These are phyloP conservation scores for Calonectris borealis DNA, from an alignment of 2,113 vertebrate species.

Conservation along the genomic window DNA sequence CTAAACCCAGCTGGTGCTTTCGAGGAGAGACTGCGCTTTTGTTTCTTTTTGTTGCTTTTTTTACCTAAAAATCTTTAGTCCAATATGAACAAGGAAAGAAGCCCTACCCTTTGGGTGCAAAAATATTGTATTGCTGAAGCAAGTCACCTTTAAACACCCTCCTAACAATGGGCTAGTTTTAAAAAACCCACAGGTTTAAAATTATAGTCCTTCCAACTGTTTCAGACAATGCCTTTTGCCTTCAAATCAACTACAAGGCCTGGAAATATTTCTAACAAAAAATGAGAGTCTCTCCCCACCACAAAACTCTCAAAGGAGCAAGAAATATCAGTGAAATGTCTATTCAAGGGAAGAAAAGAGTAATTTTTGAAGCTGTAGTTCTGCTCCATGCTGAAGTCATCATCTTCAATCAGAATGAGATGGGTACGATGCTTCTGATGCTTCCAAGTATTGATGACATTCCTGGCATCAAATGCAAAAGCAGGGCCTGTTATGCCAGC, in stretches of 20 bases:
- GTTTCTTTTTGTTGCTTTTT: neutral
- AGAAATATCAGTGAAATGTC: neutral
- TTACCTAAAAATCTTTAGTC: neutral
- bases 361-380: neutral
- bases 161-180: fast-evolving
- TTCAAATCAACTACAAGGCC: neutral
- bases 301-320: neutral
- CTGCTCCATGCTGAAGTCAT: neutral
- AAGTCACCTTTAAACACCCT: neutral
- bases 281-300: neutral
- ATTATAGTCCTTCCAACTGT: neutral
- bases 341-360: neutral
- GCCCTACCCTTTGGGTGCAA: neutral
- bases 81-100: neutral
- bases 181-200: neutral
- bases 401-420: fast-evolving
- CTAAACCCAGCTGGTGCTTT: neutral
- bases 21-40: fast-evolving
- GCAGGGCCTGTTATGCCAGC: neutral
- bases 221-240: neutral
- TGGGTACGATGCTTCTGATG: neutral
- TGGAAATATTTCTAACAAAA: neutral
- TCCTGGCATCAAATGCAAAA: neutral
- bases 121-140: fast-evolving
- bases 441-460: neutral